Base-by-base conservation (phyloP, 2,113 vertebrate genomes). In the Sylvicapra grimmia region DNA sequence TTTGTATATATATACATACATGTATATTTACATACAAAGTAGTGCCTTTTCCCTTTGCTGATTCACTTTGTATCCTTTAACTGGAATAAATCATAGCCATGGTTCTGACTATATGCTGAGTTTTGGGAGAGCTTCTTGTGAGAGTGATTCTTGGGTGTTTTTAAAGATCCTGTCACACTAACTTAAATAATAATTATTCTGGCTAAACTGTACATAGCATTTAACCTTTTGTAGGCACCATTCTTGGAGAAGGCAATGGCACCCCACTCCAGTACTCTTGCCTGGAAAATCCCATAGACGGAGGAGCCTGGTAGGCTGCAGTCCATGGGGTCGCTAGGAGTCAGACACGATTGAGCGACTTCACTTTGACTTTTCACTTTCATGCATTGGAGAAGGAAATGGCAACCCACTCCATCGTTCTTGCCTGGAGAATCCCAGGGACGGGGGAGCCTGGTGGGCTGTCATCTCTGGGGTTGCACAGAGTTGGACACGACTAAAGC, bases 381-480 rank as follows among this genome's bases (percentile, higher is more conserved):
- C 14, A 63, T 16, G 3, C 29, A 33, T 8, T 63, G 61, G 61
- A 63, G 29, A 63, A 63, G 61, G 61, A 63, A 63, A 63, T 63
- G 14, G 61, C 14, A 33, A 8, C 29, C 29, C 61, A 63, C 61
- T 63, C 61, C 61, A 63, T 0, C 16, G 31, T 63, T 63, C 31
- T 63, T 63, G 61, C 61, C 31, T 63, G 31, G 61, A 33, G 29
- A 65, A 33, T 65, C 14, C 61, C 31, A 16, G 31, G 31, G 61
- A 65, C 0, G 1, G 14, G 14, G 61, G 6, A 65, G 31, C 31
- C 31, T 16, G 14, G 61, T 65, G 31, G 61, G 31, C 31, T 33
- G 14, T 1, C 6, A 0, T 65, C 31, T 65, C 1, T 33, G 31
- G 61, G 61, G 14, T 65, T 0, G 0, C 31, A 65, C 6, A 65